Percentiles rank a stretch among this genome's conserved stretches.
Evolutionary conservation across 2,113 vertebrate species (phyloP).

Genomic region (Silurus glanis): DNA sequence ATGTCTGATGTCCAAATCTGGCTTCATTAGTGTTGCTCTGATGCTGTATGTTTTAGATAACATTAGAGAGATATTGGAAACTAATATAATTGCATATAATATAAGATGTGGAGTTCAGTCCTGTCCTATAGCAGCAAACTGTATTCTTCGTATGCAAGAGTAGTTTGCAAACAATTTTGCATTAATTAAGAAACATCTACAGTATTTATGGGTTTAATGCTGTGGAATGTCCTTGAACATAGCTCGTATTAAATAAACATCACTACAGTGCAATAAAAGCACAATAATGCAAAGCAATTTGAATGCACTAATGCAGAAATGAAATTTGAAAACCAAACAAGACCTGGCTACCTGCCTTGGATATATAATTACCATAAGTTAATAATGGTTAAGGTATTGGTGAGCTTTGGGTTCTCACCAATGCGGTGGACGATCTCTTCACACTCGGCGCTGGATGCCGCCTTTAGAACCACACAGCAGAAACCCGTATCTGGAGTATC

Average conservation of each 20-base stretch:
- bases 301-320: not conserved
- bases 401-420: constrained; percentile 63
- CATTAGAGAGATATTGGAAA: not conserved
- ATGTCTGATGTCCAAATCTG: not conserved
- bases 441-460: constrained; percentile 68
- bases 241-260: not conserved
- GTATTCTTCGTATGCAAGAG: not conserved
- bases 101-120: not conserved
- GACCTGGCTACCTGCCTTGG: not conserved
- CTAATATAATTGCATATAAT: not conserved
- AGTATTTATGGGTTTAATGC: not conserved
- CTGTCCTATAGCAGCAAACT: not conserved
- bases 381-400: not conserved
- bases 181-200: not conserved
- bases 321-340: not conserved
- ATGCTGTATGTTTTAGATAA: not conserved
- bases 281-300: not conserved
- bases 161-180: not conserved
- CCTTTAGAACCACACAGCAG: constrained; percentile 74
- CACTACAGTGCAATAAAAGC: not conserved
- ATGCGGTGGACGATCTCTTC: constrained; percentile 78
- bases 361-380: not conserved
- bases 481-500: constrained; percentile 74
- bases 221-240: not conserved
- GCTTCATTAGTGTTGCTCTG: not conserved